phyloP scores from a whole-genome alignment of 2,797 vertebrate genomes.

The Crotalus adamanteus region DNA sequence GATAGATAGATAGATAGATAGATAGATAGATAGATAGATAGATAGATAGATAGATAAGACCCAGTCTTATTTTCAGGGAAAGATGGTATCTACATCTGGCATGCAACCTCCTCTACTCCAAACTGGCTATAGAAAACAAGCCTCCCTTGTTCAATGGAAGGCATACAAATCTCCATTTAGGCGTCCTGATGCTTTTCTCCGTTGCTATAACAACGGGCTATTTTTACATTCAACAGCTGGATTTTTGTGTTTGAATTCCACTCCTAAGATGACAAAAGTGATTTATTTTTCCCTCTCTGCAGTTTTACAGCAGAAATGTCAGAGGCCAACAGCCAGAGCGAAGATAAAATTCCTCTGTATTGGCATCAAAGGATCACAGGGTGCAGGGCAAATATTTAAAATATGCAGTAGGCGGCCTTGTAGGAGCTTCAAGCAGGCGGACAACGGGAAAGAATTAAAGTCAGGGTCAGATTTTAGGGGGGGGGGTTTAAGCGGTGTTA shows the following conservation, averaged over 20 bases:
- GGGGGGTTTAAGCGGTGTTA: no score
- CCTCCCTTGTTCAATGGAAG: constrained; percentile 48
- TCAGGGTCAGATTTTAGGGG: background rate
- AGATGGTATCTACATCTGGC: background rate
- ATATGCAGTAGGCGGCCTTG: constrained; percentile 7
- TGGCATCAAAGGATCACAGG: background rate
- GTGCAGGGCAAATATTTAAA: constrained; percentile 25
- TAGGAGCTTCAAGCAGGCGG: background rate
- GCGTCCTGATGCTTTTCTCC: constrained; percentile 64
- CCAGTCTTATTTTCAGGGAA: no score
- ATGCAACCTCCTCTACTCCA: background rate
- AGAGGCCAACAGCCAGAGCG: constrained; percentile 35
- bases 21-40: no score
- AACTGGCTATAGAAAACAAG: background rate
- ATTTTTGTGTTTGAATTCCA: constrained; percentile 72
- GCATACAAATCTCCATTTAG: constrained; percentile 55
- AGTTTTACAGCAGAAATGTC: constrained; percentile 61
- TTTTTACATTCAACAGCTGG: constrained; percentile 80
- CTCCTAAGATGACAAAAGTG: constrained; percentile 58
- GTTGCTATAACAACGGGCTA: constrained; percentile 78
- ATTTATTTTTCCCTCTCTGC: constrained; percentile 56
- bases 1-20: no score
- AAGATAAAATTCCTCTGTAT: constrained; percentile 12
- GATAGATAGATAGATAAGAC: no score
- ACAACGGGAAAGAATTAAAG: background rate